Evolutionary conservation across 1,140 invertebrate species (phyloP).

Genomic region (Pseudomyrmex dendroicus): DNA sequence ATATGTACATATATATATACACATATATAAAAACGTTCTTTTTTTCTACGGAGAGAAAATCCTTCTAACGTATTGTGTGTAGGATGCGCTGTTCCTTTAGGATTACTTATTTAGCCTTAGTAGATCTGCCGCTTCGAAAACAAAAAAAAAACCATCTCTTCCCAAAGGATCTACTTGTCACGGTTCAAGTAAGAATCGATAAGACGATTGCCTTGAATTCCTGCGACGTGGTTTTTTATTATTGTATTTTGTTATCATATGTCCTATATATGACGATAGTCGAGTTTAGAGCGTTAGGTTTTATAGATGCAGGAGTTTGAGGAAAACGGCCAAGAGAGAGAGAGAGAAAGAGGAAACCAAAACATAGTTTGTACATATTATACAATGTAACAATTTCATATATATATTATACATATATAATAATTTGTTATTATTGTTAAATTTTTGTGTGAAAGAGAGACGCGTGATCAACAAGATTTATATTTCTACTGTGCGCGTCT

Average conservation of each 20-base stretch:
- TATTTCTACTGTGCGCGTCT: conserved; percentile 76
- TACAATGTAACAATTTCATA: conserved; percentile 76
- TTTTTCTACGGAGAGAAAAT: conserved; percentile 34
- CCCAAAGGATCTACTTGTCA: conserved; percentile 51
- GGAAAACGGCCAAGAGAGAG: conserved; percentile 17
- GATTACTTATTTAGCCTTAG: conserved; percentile 33
- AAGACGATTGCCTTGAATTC: conserved; percentile 37
- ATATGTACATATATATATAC: no score
- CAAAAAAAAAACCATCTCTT: conserved; percentile 24
- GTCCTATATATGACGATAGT: not conserved
- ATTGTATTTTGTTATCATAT: conserved; percentile 21
- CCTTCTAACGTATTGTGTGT: conserved; percentile 26
- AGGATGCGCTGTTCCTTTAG: conserved; percentile 43
- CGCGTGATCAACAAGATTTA: conserved; percentile 80
- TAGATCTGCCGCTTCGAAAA: conserved; percentile 31
- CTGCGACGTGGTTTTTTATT: conserved; percentile 40
- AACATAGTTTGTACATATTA: conserved; percentile 80
- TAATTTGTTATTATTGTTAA: conserved; percentile 83
- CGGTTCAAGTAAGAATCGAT: conserved; percentile 30
- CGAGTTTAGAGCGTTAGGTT: conserved; percentile 43
- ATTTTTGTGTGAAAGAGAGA: conserved; percentile 79
- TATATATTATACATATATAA: conserved; percentile 36
- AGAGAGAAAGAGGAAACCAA: conserved; percentile 76
- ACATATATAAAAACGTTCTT: no score
- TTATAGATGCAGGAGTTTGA: conserved; percentile 28